These are phyloP conservation scores for Lithobius niger DNA, from an alignment of 1,140 invertebrate genomes.

Conservation along the genomic window DNA sequence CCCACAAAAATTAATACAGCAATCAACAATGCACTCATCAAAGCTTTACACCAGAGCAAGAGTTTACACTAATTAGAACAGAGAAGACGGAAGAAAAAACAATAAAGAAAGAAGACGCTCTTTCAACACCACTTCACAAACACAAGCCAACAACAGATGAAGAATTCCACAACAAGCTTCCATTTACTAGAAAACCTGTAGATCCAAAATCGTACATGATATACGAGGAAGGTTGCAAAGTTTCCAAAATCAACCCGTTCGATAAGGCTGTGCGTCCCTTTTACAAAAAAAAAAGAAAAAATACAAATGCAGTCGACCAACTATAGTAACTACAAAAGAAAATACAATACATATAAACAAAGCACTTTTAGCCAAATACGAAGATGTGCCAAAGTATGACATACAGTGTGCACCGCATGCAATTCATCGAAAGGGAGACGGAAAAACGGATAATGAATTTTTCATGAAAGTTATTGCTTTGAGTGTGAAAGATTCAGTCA, in stretches of 20 bases:
- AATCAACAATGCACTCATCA: too few species aligned
- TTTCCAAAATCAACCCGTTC: neutral
- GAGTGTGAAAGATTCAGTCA: neutral
- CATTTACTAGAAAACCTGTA: too few species aligned
- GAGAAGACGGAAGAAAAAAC: too few species aligned
- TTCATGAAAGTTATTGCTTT: neutral
- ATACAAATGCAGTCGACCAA: neutral
- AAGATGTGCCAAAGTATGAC: neutral
- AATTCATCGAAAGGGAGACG: neutral
- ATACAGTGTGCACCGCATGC: neutral
- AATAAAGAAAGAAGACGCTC: too few species aligned
- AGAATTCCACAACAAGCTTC: too few species aligned
- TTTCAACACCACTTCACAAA: too few species aligned
- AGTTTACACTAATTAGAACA: too few species aligned
- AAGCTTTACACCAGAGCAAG: too few species aligned
- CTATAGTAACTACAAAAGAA: neutral
- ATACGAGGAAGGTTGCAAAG: too few species aligned
- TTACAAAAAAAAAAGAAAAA: conserved; percentile 9
- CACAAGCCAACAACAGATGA: too few species aligned
- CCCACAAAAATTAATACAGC: too few species aligned
- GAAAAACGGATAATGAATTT: neutral
- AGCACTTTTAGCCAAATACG: neutral
- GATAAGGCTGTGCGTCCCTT: neutral
- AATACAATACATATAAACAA: neutral
- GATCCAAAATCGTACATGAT: too few species aligned